Evolutionary conservation across 2,888 invertebrate genomes (phyloP), one percentile per base, ranked within the genome.

Genomic region (Mellilla xanthometata): DNA sequence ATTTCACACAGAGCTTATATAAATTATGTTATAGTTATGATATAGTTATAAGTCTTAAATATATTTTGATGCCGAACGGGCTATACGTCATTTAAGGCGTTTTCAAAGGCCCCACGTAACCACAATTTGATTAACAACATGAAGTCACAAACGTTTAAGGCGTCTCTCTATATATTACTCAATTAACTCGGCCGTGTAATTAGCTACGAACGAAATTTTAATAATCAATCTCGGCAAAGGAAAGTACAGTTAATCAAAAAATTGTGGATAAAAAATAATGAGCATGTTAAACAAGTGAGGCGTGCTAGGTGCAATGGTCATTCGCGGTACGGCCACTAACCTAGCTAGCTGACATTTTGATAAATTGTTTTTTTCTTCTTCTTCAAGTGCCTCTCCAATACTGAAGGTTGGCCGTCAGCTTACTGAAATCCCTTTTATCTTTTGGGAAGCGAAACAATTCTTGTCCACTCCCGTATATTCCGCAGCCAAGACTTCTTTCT

Each of bases 221-320:
- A 81, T 85, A 85, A 85, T 84, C 84, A 84, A 87, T 86, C 83
- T 81, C 62, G 61, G 64, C 75, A 67, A 76, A 74, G 60, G 83
- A 85, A 85, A 86, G 86, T 84, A 79, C 81, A 61, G 83, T 80
- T 82, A 83, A 73, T 72, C 74, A 72, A 65, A 60, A 58, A 65
- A 68, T 72, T 71, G 67, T 58, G 57, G 62, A 69, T 68, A 78
- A 82, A 82, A 86, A 85, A 79, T 83, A 84, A 87, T 85, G 80
- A 83, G 80, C 65, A 72, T 68, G 71, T 79, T 77, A 68, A 70
- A 74, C 72, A 73, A 78, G 80, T 79, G 76, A 76, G 74, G 72
- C 72, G 79, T 70, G 70, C 66, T 71, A 56, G 70, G 60, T 63
- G 65, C 65, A 65, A 67, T 62, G 58, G 58, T 52, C 58, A 54